A percentile compares a stretch with the other conserved stretches of the same genome.
Conservation (phyloP, 2,797 vertebrate genomes). For the Hypotaenidia philippensis region DNA sequence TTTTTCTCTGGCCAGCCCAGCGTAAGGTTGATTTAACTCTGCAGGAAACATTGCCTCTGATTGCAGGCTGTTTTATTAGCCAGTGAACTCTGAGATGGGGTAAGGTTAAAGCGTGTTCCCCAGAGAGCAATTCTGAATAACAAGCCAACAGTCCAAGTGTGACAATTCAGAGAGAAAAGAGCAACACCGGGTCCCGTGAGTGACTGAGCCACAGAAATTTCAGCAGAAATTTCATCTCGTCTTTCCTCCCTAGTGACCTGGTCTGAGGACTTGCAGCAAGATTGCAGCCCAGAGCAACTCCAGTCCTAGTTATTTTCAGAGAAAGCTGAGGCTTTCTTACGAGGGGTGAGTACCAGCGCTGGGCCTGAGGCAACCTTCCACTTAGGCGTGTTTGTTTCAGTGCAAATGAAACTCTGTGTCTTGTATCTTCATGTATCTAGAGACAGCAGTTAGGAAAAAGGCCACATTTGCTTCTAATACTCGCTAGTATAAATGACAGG, state of each 20-base stretch:
- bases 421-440: not conserved
- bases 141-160: not conserved
- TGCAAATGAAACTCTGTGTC: not conserved
- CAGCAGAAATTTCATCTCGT: not conserved
- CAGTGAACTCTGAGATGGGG: not conserved
- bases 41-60: not conserved
- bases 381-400: not conserved
- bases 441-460: not conserved
- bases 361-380: not conserved
- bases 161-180: not conserved
- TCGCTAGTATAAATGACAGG: not conserved
- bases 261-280: not conserved
- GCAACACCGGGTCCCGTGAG: not conserved
- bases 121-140: not conserved
- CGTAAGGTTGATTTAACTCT: not conserved
- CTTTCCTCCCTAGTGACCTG: not conserved
- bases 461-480: not conserved
- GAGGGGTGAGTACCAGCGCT: not conserved
- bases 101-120: not conserved
- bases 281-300: not conserved
- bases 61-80: not conserved
- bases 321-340: not conserved
- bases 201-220: not conserved
- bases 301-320: not conserved
- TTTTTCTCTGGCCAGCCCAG: not conserved